Base-by-base conservation (phyloP, 2,888 invertebrate species). In the Tetropium fuscum region DNA sequence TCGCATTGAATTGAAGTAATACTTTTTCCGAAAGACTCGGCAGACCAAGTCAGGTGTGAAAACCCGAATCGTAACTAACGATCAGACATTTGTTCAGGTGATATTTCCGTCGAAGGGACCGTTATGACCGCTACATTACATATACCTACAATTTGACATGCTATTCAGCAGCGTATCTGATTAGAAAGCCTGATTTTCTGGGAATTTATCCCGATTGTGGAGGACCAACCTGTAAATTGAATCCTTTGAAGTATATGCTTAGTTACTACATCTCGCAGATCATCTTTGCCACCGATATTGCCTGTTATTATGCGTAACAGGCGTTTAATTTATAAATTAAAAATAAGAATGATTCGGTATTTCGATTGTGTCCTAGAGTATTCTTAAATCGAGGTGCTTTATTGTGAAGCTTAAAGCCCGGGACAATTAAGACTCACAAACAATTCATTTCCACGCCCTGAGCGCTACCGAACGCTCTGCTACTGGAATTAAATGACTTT, bases 311-410 rank as follows among this genome's bases (percentile, higher is more conserved):
- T 58, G 27, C 53, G 30, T 64, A 70, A 70, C 57, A 71, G 59
- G 58, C 69, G 72, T 67, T 71, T 68, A 72, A 68, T 69, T 67
- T 63, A 56, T 62, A 67, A 68, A 72, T 70, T 71, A 68, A 70
- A 71, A 63, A 60, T 63, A 51, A 53, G 62, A 64, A 60, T 67
- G 64, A 64, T 60, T 62, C 58, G 66, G 41, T 36, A 38, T 61
- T 67, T 67, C 45, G 54, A 63, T 63, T 63, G 61, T 66, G 40
- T 41, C 27, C 38, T 20, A 13, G 19, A 25, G 57, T 56, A 53
- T 53, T 58, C 57, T 58, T 43, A 45, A 62, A 58, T 53, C 53
- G 47, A 54, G 48, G 47, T 60, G 27, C 27, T 53, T 59, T 53
- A 53, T 55, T 48, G 48, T 34, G 43, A 38, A 32, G 5, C 38